phyloP scores from a whole-genome alignment of 2,888 invertebrate species.

The Polydrusus cervinus region DNA sequence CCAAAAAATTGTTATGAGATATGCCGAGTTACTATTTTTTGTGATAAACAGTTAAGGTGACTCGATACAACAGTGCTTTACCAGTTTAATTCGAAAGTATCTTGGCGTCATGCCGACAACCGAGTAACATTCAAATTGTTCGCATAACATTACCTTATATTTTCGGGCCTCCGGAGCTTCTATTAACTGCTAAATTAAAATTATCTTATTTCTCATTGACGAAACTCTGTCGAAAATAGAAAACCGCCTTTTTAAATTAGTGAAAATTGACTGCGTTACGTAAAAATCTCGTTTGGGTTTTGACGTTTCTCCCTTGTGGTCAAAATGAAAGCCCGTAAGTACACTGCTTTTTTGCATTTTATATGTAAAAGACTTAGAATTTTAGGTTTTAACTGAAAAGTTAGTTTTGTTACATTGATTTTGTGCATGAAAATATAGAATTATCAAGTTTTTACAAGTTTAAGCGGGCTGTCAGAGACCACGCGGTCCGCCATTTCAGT shows the following conservation, averaged over 20 bases:
- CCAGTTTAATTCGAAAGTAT: conserved; percentile 23
- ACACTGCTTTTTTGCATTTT: conserved; percentile 32
- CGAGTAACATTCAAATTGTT: conserved; percentile 30
- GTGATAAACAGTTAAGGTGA: background rate
- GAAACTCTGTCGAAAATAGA: background rate
- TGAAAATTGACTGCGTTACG: conserved; percentile 48
- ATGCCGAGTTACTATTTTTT: background rate
- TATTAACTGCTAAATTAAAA: conserved; percentile 11
- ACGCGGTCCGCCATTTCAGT: conserved; percentile 48
- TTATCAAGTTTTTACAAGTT: conserved; percentile 22
- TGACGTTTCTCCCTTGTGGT: conserved; percentile 42
- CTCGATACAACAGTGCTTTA: conserved; percentile 40
- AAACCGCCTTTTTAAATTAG: conserved; percentile 1
- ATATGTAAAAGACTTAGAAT: background rate
- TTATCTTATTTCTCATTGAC: conserved; percentile 10
- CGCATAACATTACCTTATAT: conserved; percentile 19
- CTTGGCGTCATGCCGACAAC: conserved; percentile 45
- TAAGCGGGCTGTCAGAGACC: conserved; percentile 51
- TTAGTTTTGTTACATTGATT: background rate
- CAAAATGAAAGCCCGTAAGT: conserved; percentile 66
- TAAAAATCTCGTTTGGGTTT: conserved; percentile 41
- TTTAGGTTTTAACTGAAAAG: background rate
- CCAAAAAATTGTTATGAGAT: background rate
- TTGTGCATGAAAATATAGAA: background rate
- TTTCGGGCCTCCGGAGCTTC: background rate